These are phyloP conservation scores for Cydia fagiglandana DNA, from an alignment of 1,140 invertebrate species.

Conservation along the genomic window DNA sequence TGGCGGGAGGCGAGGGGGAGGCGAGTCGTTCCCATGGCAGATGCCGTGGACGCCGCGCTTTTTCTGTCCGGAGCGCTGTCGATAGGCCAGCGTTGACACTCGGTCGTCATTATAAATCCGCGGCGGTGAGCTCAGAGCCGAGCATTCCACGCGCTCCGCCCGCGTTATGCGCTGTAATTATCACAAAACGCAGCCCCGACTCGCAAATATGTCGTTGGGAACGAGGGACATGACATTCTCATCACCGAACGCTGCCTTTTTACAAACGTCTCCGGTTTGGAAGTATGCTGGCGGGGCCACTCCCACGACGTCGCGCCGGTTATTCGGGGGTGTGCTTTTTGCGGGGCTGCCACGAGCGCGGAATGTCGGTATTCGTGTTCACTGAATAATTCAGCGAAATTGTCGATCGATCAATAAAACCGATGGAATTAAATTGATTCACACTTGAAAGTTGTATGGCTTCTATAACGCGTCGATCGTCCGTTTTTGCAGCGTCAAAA, in stretches of 20 bases:
- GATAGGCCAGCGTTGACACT: constrained; percentile 67
- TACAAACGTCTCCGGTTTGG: constrained; percentile 57
- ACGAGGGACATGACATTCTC: constrained; percentile 77
- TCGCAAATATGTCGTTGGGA: constrained; percentile 77
- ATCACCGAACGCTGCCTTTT: constrained; percentile 73
- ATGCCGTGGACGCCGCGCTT: constrained; percentile 59
- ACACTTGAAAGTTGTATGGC: constrained; percentile 70
- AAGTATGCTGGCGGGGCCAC: constrained; percentile 61
- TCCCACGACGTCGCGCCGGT: constrained; percentile 62
- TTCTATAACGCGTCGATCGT: constrained; percentile 60
- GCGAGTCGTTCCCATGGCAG: constrained; percentile 51
- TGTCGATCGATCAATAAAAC: constrained; percentile 77
- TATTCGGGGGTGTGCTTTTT: constrained; percentile 64
- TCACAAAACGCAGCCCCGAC: constrained; percentile 72
- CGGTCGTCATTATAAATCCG: constrained; percentile 73
- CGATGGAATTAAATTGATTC: constrained; percentile 76
- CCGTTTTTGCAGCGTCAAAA: constrained; percentile 67
- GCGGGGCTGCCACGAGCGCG: constrained; percentile 56
- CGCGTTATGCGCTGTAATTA: constrained; percentile 76
- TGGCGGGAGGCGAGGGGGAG: constrained; percentile 42
- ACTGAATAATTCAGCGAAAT: constrained; percentile 75
- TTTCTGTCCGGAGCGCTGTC: constrained; percentile 39
- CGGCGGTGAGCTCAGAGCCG: constrained; percentile 71
- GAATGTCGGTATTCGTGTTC: constrained; percentile 74
- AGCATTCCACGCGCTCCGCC: constrained; percentile 66